phyloP scores from a whole-genome alignment of 2,113 vertebrate species.

The Gavialis gangeticus region DNA sequence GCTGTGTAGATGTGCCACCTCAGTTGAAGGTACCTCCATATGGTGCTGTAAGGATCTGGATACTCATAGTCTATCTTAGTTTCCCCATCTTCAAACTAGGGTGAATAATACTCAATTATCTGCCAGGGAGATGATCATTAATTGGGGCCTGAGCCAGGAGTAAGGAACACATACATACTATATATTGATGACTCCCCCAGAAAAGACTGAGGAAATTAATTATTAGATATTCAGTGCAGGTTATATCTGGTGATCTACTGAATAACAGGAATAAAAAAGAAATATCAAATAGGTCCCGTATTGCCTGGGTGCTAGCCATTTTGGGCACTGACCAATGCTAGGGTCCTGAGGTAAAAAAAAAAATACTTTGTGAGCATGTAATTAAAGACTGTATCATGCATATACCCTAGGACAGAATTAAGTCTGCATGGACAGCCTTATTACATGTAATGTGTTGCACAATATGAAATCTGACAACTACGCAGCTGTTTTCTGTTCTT shows the following conservation, averaged over 20 bases:
- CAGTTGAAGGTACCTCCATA: too few species aligned
- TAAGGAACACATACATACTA: too few species aligned
- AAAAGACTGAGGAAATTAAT: not conserved
- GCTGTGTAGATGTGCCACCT: too few species aligned
- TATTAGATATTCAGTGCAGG: not conserved
- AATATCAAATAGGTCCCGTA: not conserved
- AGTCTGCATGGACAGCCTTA: not conserved
- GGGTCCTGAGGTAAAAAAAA: not conserved
- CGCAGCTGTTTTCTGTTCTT: not conserved
- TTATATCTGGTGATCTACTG: not conserved
- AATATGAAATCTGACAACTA: not conserved
- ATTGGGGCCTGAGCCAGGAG: not conserved
- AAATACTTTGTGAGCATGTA: not conserved
- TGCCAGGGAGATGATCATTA: not conserved
- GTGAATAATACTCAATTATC: not conserved
- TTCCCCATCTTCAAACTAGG: not conserved
- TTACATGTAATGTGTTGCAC: not conserved
- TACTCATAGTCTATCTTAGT: not conserved
- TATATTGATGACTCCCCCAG: not conserved
- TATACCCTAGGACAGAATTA: not conserved
- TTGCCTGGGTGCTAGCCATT: not conserved
- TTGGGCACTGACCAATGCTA: not conserved
- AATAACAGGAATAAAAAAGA: not conserved
- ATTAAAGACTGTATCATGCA: not conserved
- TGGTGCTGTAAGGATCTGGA: too few species aligned